Conservation (phyloP, 2,113 vertebrate genomes). For the Labeo catla region DNA sequence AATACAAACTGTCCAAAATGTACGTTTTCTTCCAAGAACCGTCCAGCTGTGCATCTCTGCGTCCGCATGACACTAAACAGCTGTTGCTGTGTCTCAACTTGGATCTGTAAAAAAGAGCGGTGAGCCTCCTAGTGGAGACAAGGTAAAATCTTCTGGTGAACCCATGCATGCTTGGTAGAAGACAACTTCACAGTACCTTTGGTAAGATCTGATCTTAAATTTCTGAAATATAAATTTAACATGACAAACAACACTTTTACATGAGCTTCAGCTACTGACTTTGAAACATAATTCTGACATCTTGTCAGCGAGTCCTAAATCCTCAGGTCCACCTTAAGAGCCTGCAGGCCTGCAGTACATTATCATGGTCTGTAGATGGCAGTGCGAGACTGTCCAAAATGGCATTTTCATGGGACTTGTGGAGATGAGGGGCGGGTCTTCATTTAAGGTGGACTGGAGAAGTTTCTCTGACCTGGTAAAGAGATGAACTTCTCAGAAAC, state of each 20-base stretch:
- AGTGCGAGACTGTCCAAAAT: constrained; percentile 58
- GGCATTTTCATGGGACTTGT: background rate
- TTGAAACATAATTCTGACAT: background rate
- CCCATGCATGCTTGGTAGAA: background rate
- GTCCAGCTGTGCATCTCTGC: background rate
- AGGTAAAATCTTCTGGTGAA: background rate
- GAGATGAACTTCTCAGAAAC: background rate
- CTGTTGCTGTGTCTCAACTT: background rate
- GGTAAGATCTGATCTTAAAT: background rate
- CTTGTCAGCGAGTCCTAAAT: constrained; percentile 35
- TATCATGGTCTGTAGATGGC: constrained; percentile 64
- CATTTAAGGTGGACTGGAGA: constrained; percentile 72
- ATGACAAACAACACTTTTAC: background rate
- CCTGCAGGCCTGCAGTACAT: constrained; percentile 55
- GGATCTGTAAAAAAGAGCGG: background rate
- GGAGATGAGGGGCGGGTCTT: constrained; percentile 58
- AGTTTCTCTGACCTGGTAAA: constrained; percentile 12
- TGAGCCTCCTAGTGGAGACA: constrained; percentile 8
- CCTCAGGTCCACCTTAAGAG: constrained; percentile 73
- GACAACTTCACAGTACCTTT: background rate
- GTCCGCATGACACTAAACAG: background rate
- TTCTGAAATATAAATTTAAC: background rate
- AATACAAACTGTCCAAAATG: background rate
- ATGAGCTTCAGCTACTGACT: background rate
- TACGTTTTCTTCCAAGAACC: constrained; percentile 13